Base-by-base conservation (phyloP, 2,113 vertebrate genomes). In the Forbesichthys papilliferus region DNA sequence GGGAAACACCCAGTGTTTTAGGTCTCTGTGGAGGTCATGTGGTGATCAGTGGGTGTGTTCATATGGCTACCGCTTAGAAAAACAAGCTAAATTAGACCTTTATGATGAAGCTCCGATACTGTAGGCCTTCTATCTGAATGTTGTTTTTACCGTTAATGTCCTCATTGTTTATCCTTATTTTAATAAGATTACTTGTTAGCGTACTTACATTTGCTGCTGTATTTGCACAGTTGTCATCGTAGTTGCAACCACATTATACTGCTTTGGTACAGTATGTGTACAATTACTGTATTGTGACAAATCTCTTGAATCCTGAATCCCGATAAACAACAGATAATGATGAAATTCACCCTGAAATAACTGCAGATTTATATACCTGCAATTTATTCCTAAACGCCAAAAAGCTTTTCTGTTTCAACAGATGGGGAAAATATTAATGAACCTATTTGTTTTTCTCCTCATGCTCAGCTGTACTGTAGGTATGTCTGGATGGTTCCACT, bases 1-100 rank as follows among this genome's bases (percentile, higher is more conserved):
- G 88, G 89, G 91, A 91, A 91, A 91, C 91, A 91, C 92, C 92
- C 91, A 85, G 86, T 91, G 87, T 92, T 91, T 92, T 92, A 92
- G 80, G 86, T 86, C 84, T 87, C 87, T 88, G 83, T 80, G 61
- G 89, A 88, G 90, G 85, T 91, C 84, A 82, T 89, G 91, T 90
- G 90, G 90, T 86, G 83, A 87, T 85, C 84, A 83, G 86, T 86
- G 91, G 89, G 84, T 88, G 89, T 90, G 86, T 82, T 90, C 82
- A 52, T 83, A 78, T 68, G 80, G 84, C 78, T 86, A 82, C 66
- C 5, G 81, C 83, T 88, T 77, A 74, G 81, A 89, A 91, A 90
- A 89, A 88, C 86, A 90, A 79, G 78, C 86, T 78, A 88, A 91
- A 88, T 93, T 89, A 91, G 89, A 87, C 73, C 80, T 83, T 91